Evolutionary conservation across 2,797 vertebrate genomes (phyloP).

Genomic region (Tragelaphus oryx): DNA sequence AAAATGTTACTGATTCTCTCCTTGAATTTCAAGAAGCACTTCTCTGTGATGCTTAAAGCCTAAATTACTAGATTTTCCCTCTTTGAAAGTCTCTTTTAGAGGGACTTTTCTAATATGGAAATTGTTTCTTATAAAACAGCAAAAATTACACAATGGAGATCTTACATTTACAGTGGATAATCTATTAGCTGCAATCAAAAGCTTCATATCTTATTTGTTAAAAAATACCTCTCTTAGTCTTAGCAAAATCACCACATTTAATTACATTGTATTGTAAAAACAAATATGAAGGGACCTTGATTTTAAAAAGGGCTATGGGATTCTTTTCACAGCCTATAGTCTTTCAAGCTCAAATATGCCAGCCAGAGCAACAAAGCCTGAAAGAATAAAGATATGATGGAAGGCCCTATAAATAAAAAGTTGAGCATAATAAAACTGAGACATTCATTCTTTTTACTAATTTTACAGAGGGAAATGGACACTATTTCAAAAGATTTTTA

Average conservation of each 20-base stretch:
- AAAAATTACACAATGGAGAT: background rate
- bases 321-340: background rate
- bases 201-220: background rate
- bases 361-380: background rate
- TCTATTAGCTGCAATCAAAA: background rate
- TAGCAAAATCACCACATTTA: background rate
- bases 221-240: background rate
- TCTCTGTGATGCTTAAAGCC: constrained; percentile 3
- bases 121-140: constrained; percentile 21
- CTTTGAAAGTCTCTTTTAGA: constrained; percentile 1
- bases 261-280: background rate
- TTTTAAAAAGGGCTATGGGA: background rate
- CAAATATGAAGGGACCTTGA: background rate
- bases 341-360: background rate
- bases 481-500: background rate
- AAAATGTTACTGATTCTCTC: constrained; percentile 41
- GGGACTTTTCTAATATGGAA: background rate
- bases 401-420: background rate
- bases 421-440: background rate
- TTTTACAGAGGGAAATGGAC: background rate
- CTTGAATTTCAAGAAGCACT: constrained; percentile 50
- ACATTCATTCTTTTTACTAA: background rate
- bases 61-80: background rate
- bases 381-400: background rate
- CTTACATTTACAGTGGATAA: background rate